Evolutionary conservation across 2,113 vertebrate species (phyloP).

Genomic region (Catharus minimus): DNA sequence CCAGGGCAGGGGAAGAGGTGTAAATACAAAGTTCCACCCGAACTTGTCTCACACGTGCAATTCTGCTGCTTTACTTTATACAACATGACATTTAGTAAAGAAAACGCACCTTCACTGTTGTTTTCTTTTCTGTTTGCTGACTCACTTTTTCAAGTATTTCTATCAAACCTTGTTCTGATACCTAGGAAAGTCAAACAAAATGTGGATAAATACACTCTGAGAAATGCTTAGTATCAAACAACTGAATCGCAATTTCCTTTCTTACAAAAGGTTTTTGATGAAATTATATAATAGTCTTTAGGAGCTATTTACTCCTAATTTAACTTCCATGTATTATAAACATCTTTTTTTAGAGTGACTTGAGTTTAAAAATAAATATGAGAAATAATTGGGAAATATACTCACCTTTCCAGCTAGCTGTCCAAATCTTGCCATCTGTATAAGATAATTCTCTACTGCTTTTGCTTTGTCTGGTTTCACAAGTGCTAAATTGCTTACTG

Average conservation of each 20-base stretch:
- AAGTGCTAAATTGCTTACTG: conserved; percentile 96
- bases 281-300: neutral
- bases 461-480: conserved; percentile 98
- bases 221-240: neutral
- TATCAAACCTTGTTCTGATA: conserved; percentile 93
- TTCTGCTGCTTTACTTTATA: neutral
- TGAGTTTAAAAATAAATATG: neutral
- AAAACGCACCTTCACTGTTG: conserved; percentile 88
- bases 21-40: neutral
- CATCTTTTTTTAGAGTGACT: neutral
- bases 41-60: fast-evolving
- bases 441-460: conserved; percentile 97
- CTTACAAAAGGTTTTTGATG: neutral
- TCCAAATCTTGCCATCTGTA: conserved; percentile 94
- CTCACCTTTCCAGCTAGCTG: conserved; percentile 92
- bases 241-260: neutral
- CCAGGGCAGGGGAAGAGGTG: neutral
- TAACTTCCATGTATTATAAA: neutral
- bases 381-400: neutral
- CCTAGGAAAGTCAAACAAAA: conserved; percentile 70
- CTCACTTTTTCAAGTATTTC: conserved; percentile 99
- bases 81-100: neutral
- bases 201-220: neutral
- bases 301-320: neutral
- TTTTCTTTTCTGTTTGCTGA: conserved; percentile 96